Evolutionary conservation across 2,113 vertebrate genomes (phyloP), one percentile per base, ranked within the genome.

Genomic region (Melozone crissalis): DNA sequence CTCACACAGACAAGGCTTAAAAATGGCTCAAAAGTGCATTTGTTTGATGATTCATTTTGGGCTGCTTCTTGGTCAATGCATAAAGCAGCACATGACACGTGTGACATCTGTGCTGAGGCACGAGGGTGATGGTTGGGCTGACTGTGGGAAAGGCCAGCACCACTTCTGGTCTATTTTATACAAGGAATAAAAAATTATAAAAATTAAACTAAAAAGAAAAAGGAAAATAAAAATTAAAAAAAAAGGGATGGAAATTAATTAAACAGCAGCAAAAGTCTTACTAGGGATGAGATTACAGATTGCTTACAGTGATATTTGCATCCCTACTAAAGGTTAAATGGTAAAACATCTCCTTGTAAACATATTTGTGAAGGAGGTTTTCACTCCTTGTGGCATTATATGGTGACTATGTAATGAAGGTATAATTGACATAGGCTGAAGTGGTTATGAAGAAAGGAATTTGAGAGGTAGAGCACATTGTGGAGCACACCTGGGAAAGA

Each of bases 61-160:
- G 51, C 13, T 47, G 33, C 35, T n/a, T 91, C 46, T 81, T 57
- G 15, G 12, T 43, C 16, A 18, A 21, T 41, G 19, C 23, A 31
- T 1, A 44, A 13, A 54, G 54, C n/a, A 83, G 19, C 10, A 15
- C 0, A 0, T 44, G 78, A 61, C 20, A 33, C 0, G 0, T 10
- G 37, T 80, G 68, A 62, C 24, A 66, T 26, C 28, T 80, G 46
- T 0, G 1, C 73, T 58, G 43, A 89, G 39, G 54, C 33, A 61
- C 0, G 0, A 49, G 30, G 11, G 23, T 0, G 0, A 33, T 35
- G 27, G 28, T 16, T 73, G 41, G 43, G 21, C 46, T 51, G 26
- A 46, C 63, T 41, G 8, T 15, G 5, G 68, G 62, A 31, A 27
- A 5, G n/a, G 39, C 17, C 41, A 69, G 44, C 7, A 57, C 11